A percentile compares a stretch with the other conserved stretches of the same genome.
These are phyloP conservation scores for Prosopocoilus inquinatus DNA, from an alignment of 2,888 invertebrate genomes.

Conservation along the genomic window DNA sequence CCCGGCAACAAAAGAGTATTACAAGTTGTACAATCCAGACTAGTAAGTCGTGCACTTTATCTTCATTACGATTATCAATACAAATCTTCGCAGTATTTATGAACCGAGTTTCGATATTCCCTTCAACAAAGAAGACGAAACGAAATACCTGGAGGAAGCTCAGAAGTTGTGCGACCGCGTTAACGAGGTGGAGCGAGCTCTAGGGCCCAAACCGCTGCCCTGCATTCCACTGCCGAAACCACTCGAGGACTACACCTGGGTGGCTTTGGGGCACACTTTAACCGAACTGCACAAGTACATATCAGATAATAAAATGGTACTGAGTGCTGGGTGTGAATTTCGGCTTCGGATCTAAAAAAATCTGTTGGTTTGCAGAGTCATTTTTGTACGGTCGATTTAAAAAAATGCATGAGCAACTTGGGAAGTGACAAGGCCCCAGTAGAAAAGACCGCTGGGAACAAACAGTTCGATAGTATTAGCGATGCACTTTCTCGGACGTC, in stretches of 20 bases:
- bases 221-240: conserved; percentile 60
- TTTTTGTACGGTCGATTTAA: conserved; percentile 47
- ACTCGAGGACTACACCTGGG: conserved; percentile 62
- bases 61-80: not conserved
- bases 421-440: conserved; percentile 14
- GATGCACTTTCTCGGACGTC: conserved; percentile 14
- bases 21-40: conserved; percentile 62
- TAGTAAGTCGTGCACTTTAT: conserved; percentile 47
- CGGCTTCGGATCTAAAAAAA: not conserved
- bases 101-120: conserved; percentile 51
- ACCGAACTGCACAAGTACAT: conserved; percentile 65
- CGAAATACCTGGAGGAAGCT: conserved; percentile 59
- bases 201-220: conserved; percentile 55
- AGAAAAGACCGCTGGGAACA: conserved; percentile 23
- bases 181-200: conserved; percentile 55
- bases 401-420: conserved; percentile 43
- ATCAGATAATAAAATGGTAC: conserved; percentile 56
- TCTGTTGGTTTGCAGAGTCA: conserved; percentile 40
- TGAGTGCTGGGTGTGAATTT: not conserved
- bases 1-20: conserved; percentile 66
- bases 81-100: conserved; percentile 39
- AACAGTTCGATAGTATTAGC: conserved; percentile 22
- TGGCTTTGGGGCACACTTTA: conserved; percentile 64
- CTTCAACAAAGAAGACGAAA: conserved; percentile 56
- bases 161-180: conserved; percentile 57